These are phyloP conservation scores for Podiceps cristatus DNA, from an alignment of 2,113 vertebrate genomes.

Conservation along the genomic window DNA sequence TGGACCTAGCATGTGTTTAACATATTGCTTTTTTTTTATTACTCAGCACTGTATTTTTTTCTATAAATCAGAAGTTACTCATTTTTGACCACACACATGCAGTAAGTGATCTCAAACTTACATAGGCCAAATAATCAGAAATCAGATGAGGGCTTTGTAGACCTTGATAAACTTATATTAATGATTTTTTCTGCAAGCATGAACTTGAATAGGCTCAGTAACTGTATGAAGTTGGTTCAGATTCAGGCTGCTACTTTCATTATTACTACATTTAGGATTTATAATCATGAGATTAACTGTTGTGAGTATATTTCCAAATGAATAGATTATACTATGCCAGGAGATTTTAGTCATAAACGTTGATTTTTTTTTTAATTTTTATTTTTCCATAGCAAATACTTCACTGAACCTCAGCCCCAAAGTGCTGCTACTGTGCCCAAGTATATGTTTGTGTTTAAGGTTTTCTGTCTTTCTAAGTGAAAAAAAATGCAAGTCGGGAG, in stretches of 20 bases:
- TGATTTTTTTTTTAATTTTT: too few species aligned
- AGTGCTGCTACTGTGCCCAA: neutral
- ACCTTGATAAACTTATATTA: neutral
- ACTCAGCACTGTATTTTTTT: neutral
- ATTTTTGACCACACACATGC: neutral
- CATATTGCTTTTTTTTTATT: neutral
- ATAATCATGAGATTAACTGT: neutral
- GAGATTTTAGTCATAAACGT: neutral
- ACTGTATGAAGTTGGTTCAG: neutral
- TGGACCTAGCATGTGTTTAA: neutral
- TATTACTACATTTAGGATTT: neutral
- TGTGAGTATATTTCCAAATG: neutral
- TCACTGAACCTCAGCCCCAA: neutral
- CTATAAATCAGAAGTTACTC: neutral
- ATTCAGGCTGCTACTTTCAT: neutral
- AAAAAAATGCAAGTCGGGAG: neutral
- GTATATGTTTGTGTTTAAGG: neutral
- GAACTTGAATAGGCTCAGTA: neutral
- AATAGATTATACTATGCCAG: neutral
- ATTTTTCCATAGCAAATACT: neutral
- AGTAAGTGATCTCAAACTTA: neutral
- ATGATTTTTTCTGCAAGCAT: neutral
- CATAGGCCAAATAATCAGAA: neutral
- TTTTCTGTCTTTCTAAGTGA: neutral
- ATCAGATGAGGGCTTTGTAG: neutral